Evolutionary conservation across 1,140 invertebrate genomes (phyloP), one percentile per base, ranked within the genome.

Genomic region (Coenobita brevimanus): DNA sequence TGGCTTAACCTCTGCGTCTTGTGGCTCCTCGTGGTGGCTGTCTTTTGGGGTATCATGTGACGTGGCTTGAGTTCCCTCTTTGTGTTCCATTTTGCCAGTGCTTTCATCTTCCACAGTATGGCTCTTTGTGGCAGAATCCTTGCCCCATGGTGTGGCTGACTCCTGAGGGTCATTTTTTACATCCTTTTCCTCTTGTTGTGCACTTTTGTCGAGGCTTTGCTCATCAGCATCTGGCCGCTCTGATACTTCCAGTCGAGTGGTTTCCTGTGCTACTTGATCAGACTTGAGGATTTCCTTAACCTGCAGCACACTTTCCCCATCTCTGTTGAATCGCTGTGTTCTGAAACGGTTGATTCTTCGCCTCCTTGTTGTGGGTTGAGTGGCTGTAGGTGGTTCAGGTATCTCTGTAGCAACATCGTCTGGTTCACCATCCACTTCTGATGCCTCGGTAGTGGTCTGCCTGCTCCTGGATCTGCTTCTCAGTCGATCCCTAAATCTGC

Each of bases 211-310:
- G 13, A 2, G 3, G 13, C 41, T 33, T 36, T n/a, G 30, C 33
- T 80, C 24, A 3, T 62, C 78, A 6, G 33, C 13, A 4, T 21
- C 2, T 3, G 75, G 73, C 50, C 62, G 24, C 33, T 86, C 30
- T 2, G 64, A 36, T 17, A 87, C 64, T 36, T 69, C 13, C 24
- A 46, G 43, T 3, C 41, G 76, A 30, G 57, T 80, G 43, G 85
- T 87, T 30, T 80, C 85, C 41, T 87, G 85, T 67, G 41, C 46
- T 0, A 80, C 76, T 73, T 80, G 78, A 60, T 87, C 85, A 41
- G 46, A 76, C 46, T 71, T 62, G 10, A 78, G 54, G 41, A 85
- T 85, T 76, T 85, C 82, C 43, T 78, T 85, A 17, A 85, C 82
- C 30, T 62, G 21, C 36, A 85, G 82, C 57, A 85, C 71, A 33